A percentile compares a stretch with the other conserved stretches of the same genome.
Evolutionary conservation across 2,113 vertebrate species (phyloP).

Genomic region (Rhea pennata): DNA sequence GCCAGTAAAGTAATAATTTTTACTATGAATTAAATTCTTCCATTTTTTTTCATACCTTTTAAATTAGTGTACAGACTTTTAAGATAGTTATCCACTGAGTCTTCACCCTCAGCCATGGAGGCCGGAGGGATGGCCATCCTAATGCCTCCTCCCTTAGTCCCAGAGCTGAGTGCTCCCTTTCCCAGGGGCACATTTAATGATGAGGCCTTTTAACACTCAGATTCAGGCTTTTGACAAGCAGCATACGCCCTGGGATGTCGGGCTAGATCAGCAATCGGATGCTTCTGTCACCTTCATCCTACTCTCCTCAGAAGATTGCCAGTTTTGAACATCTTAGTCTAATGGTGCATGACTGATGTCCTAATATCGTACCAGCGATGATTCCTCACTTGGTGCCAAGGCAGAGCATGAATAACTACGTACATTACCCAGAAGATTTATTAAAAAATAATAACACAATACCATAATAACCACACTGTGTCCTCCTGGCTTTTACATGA

Average conservation of each 20-base stretch:
- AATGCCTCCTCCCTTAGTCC: fast-evolving
- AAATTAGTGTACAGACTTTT: background rate
- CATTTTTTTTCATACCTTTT: background rate
- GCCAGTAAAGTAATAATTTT: background rate
- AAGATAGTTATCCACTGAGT: background rate
- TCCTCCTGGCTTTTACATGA: background rate
- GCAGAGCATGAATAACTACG: background rate
- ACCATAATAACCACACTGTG: background rate
- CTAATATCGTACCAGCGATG: background rate
- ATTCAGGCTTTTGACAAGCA: background rate
- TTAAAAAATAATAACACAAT: fast-evolving
- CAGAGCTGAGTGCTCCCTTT: background rate
- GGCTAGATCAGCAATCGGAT: background rate
- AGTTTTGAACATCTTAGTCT: background rate
- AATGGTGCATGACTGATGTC: background rate
- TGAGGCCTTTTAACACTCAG: background rate
- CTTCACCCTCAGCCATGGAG: background rate
- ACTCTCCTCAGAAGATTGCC: background rate
- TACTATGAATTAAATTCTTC: background rate
- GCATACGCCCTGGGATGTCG: background rate
- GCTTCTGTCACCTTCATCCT: background rate
- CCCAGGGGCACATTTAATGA: fast-evolving
- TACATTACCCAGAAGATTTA: background rate
- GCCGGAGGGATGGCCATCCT: background rate
- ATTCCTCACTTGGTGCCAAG: background rate